Base-by-base conservation (phyloP, 2,797 vertebrate species). In the Poliocrania exsul region DNA sequence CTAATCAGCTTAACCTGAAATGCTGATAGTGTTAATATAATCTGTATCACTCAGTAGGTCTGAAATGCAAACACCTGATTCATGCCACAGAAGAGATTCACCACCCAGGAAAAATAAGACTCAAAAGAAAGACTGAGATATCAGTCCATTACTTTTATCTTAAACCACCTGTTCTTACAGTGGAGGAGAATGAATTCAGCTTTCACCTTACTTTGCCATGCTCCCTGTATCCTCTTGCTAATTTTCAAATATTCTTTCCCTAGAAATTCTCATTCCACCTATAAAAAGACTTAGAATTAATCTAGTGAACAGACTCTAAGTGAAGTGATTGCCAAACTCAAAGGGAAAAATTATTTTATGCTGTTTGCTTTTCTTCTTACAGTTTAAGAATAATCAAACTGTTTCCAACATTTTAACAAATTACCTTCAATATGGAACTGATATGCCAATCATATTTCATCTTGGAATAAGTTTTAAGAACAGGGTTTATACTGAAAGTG, bases 261-360 rank as follows among this genome's bases (percentile, higher is more conserved):
- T 54, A 47, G 40, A 4, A 51, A 24, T 4, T 84, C 42, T 71
- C 11, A 58, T 86, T 85, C 61, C 28, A 81, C 49, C 51, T 65
- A 33, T 0, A 2, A 44, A 89, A 64, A 85, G 17, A 31, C 28
- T 73, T 77, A 25, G 16, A 53, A 42, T 69, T 44, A 66, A 62
- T 91, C 25, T 77, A 74, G 44, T 62, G 56, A 83, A 38, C 15
- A 66, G 21, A 70, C 5, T 53, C 23, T 42, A 64, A 49, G 11
- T 54, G 69, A 84, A 93, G 56, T 46, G 10, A 40, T 53, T 92
- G 69, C 35, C 33, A 86, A 11, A 13, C 83, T 90, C 78, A 74
- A 86, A 94, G 73, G 65, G 26, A 77, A 49, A 93, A 92, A 86
- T 24, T 10, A 54, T 49, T 91, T 82, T 73, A 28, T 62, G 47